Percentiles rank a stretch among this genome's conserved stretches.
These are phyloP conservation scores for Zaprionus davidi DNA, from an alignment of 1,140 invertebrate genomes.

Conservation along the genomic window DNA sequence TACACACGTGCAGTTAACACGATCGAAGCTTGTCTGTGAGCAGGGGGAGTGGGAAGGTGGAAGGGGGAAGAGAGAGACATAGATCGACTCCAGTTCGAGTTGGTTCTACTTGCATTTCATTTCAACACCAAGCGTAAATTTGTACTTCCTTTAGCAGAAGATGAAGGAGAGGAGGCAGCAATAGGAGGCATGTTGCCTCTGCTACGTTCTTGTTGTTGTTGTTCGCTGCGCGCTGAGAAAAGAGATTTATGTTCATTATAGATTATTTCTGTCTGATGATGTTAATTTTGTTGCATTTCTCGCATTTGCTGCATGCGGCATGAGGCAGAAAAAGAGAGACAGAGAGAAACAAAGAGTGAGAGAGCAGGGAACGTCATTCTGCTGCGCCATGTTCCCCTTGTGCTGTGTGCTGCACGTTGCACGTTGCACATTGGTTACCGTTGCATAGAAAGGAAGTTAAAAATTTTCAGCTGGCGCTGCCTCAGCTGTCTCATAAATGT, in stretches of 20 bases:
- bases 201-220: constrained; percentile 22
- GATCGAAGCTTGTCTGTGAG: constrained; percentile 18
- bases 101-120: constrained; percentile 71
- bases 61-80: background rate
- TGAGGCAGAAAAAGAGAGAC: background rate
- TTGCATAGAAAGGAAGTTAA: constrained; percentile 55
- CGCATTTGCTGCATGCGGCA: constrained; percentile 68
- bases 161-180: constrained; percentile 44
- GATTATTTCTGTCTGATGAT: constrained; percentile 83
- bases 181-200: constrained; percentile 26
- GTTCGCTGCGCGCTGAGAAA: constrained; percentile 49
- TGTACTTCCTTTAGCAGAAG: constrained; percentile 75
- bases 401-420: constrained; percentile 21
- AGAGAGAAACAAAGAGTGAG: background rate
- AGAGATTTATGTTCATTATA: constrained; percentile 83
- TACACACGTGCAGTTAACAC: constrained; percentile 50
- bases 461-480: constrained; percentile 55
- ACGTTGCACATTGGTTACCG: constrained; percentile 16
- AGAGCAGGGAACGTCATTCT: background rate
- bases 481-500: constrained; percentile 54
- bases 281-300: constrained; percentile 83
- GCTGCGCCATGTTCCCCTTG: constrained; percentile 14
- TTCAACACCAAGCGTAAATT: constrained; percentile 82
- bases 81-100: constrained; percentile 4
- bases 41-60: background rate